These are phyloP conservation scores for Nymphalis io DNA, from an alignment of 1,140 invertebrate species.

Conservation along the genomic window DNA sequence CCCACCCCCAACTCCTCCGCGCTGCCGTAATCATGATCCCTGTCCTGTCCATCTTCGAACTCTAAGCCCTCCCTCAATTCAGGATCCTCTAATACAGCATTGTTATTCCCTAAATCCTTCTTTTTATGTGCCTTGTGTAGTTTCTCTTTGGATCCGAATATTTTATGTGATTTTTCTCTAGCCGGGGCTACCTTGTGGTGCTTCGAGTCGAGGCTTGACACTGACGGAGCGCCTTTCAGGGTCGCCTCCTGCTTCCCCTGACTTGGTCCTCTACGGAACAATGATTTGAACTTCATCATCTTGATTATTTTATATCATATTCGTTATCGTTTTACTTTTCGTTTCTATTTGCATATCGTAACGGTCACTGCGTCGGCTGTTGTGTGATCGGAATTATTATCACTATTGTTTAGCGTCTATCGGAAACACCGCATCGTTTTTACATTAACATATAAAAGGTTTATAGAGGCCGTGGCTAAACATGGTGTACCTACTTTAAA, in stretches of 20 bases:
- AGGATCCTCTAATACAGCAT: conserved; percentile 71
- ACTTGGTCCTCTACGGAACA: conserved; percentile 87
- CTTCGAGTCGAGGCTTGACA: conserved; percentile 80
- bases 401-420: conserved; percentile 36
- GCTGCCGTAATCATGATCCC: conserved; percentile 59
- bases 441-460: conserved; percentile 32
- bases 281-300: conserved; percentile 91
- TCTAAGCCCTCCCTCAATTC: conserved; percentile 60
- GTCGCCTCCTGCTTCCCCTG: conserved; percentile 75
- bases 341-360: conserved; percentile 50
- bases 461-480: conserved; percentile 27
- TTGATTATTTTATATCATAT: conserved; percentile 73
- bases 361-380: conserved; percentile 47
- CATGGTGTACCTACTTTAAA: conserved; percentile 15
- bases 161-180: conserved; percentile 73
- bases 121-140: conserved; percentile 75
- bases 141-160: conserved; percentile 79
- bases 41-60: conserved; percentile 57
- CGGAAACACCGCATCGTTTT: conserved; percentile 13
- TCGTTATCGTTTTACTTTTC: conserved; percentile 70
- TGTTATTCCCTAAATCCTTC: conserved; percentile 71
- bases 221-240: conserved; percentile 77
- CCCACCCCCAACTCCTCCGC: conserved; percentile 67
- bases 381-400: conserved; percentile 60
- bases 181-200: conserved; percentile 81